A percentile compares a stretch with the other conserved stretches of the same genome.
phyloP scores from a whole-genome alignment of 2,797 vertebrate genomes.

The Rhynchonycteris naso region DNA sequence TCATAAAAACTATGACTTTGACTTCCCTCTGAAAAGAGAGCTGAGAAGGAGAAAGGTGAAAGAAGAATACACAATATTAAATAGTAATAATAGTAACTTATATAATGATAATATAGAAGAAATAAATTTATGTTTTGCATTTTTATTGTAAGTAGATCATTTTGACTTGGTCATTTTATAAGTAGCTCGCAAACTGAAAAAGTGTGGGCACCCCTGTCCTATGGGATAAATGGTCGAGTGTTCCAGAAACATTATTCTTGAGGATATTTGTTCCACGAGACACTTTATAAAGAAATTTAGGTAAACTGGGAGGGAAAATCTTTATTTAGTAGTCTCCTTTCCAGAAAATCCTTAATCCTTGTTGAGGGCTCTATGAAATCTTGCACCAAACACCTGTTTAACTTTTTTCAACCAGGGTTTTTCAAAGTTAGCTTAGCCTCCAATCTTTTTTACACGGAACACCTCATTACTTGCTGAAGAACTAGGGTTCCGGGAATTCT shows the following conservation, averaged over 20 bases:
- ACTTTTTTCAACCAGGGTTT: not conserved
- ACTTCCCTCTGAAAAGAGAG: too few relatives aligned
- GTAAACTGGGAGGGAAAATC: not conserved
- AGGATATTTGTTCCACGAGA: not conserved
- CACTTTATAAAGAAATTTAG: not conserved
- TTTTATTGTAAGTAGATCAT: too few relatives aligned
- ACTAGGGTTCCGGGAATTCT: not conserved
- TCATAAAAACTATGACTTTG: too few relatives aligned
- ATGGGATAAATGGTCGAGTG: not conserved
- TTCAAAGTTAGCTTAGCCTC: not conserved
- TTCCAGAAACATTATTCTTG: not conserved
- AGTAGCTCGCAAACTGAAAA: too few relatives aligned
- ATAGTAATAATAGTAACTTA: too few relatives aligned
- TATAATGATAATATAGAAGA: too few relatives aligned
- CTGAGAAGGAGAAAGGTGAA: too few relatives aligned
- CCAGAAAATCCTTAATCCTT: not conserved
- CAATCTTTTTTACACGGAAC: not conserved
- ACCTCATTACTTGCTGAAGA: not conserved
- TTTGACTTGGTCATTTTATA: too few relatives aligned
- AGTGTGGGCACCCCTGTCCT: too few relatives aligned
- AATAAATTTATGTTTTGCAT: too few relatives aligned
- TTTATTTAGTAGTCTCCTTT: not conserved
- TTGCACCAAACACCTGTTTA: not conserved
- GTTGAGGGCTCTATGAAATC: not conserved
- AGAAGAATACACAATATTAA: too few relatives aligned